A percentile compares a stretch with the other conserved stretches of the same genome.
Conservation (phyloP, 2,797 vertebrate genomes). For the Bryconaethiops microstoma region DNA sequence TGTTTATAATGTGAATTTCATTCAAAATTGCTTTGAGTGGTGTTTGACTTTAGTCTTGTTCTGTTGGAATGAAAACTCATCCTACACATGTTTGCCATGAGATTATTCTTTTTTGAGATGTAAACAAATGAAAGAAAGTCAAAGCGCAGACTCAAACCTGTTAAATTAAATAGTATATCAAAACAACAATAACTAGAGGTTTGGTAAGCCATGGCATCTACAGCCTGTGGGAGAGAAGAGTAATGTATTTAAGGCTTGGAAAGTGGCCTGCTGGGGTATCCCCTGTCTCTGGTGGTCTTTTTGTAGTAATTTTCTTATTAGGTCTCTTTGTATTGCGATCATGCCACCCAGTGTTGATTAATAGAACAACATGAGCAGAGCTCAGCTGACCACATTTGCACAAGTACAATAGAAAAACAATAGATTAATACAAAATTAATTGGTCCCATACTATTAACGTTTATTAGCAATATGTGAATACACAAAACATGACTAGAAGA, state of each 20-base stretch:
- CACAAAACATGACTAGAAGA: constrained; percentile 1
- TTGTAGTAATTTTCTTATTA: constrained; percentile 21
- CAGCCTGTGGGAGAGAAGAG: background rate
- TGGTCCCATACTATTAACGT: constrained; percentile 1
- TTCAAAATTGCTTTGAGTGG: too few species aligned
- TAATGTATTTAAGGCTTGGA: background rate
- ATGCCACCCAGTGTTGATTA: constrained; percentile 58
- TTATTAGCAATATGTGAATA: constrained; percentile 38
- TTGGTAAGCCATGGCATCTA: background rate
- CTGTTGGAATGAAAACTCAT: too few species aligned
- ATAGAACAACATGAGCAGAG: constrained; percentile 43
- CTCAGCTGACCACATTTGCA: background rate
- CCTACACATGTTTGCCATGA: too few species aligned
- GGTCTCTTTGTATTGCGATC: constrained; percentile 43
- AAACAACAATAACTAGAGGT: background rate
- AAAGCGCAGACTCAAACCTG: background rate
- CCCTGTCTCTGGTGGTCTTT: background rate
- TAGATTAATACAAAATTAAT: background rate
- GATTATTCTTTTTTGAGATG: too few species aligned
- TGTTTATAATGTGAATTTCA: too few species aligned
- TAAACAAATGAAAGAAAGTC: background rate
- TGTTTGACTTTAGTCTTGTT: too few species aligned
- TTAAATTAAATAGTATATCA: background rate
- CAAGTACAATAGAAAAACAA: background rate
- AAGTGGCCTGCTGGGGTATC: background rate